Conservation (phyloP, 1,140 invertebrate species). For the Chelonus insularis region DNA sequence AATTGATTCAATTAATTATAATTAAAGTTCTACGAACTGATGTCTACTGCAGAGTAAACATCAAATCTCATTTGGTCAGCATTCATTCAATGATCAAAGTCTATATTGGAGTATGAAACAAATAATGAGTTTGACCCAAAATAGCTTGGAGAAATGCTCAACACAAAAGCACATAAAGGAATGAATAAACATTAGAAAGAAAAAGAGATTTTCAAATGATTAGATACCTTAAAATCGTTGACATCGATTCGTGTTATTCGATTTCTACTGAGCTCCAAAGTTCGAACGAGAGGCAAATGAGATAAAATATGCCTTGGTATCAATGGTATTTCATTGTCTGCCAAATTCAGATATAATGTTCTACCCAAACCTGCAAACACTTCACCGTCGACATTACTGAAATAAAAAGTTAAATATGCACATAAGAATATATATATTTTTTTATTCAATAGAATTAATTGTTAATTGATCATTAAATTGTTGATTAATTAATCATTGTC, state of each 20-base stretch:
- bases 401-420: slow-evolving; percentile 24
- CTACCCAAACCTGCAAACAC: slow-evolving; percentile 72
- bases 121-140: too few species aligned
- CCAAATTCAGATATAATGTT: slow-evolving; percentile 72
- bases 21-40: too few species aligned
- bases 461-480: not conserved
- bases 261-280: slow-evolving; percentile 73
- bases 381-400: slow-evolving; percentile 68
- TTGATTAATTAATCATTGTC: too few species aligned
- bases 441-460: not conserved
- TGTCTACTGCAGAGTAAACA: too few species aligned
- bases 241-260: slow-evolving; percentile 66
- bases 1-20: too few species aligned
- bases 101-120: too few species aligned
- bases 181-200: too few species aligned
- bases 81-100: too few species aligned
- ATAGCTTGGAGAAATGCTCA: too few species aligned
- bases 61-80: too few species aligned
- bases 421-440: slow-evolving; percentile 1
- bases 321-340: slow-evolving; percentile 71
- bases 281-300: slow-evolving; percentile 71
- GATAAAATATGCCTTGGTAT: slow-evolving; percentile 72
- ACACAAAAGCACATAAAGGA: too few species aligned
- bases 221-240: slow-evolving; percentile 66
- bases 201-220: too few species aligned